These are phyloP conservation scores for Pogonocichla stellata DNA, from an alignment of 2,113 vertebrate genomes.

Conservation along the genomic window DNA sequence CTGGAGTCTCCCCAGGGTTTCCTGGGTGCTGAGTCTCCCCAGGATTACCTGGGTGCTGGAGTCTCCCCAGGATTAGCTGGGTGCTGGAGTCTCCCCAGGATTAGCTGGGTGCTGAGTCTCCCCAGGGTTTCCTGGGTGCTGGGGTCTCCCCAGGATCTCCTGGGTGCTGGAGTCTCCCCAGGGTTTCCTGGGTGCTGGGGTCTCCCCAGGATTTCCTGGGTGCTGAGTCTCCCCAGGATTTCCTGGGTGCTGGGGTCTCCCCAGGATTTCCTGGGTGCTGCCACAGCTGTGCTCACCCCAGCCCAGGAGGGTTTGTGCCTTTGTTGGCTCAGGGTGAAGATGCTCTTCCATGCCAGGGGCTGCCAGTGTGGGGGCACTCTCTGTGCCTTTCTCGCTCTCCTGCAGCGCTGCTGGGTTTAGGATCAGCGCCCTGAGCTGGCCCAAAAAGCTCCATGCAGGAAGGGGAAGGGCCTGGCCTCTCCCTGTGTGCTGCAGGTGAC, in stretches of 20 bases:
- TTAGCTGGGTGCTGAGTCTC: too few relatives aligned
- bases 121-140: too few relatives aligned
- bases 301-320: neutral
- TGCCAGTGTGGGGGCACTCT: neutral
- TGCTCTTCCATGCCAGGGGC: neutral
- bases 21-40: too few relatives aligned
- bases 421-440: neutral
- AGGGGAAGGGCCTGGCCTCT: neutral
- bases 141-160: too few relatives aligned
- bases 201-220: too few relatives aligned
- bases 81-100: too few relatives aligned
- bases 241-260: too few relatives aligned
- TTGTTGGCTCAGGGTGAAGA: neutral
- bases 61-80: too few relatives aligned
- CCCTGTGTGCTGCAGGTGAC: neutral
- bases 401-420: neutral
- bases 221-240: too few relatives aligned
- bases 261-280: neutral
- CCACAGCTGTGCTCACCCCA: neutral
- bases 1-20: neutral
- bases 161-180: too few relatives aligned
- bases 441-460: accelerated
- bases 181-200: too few relatives aligned
- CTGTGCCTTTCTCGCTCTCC: neutral
- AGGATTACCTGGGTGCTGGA: too few relatives aligned